These are phyloP conservation scores for Brienomyrus brachyistius DNA, from an alignment of 2,113 vertebrate species.

Conservation along the genomic window DNA sequence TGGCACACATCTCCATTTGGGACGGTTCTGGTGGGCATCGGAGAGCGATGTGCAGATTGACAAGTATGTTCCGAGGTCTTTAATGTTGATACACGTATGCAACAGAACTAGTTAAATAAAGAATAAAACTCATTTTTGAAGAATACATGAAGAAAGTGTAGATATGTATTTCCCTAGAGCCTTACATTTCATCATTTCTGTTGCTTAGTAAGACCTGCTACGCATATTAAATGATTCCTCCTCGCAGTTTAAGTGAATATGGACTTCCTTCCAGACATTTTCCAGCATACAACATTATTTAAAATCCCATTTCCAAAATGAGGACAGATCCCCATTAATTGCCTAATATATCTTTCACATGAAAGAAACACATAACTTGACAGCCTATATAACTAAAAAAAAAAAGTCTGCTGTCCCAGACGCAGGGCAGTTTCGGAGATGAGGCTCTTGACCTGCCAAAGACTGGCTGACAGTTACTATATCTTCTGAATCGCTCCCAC, in stretches of 20 bases:
- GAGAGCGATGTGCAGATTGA: not conserved
- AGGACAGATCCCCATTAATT: not conserved
- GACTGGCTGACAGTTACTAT: not conserved
- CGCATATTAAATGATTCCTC: not conserved
- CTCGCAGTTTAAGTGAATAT: not conserved
- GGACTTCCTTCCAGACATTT: not conserved
- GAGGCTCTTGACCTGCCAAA: not conserved
- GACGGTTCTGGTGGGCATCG: not conserved
- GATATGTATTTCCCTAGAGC: not conserved
- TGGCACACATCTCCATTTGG: not conserved
- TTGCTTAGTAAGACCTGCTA: not conserved
- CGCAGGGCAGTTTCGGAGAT: not conserved
- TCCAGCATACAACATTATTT: not conserved
- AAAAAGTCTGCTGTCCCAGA: not conserved
- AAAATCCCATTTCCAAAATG: conserved; percentile 6
- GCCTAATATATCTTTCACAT: not conserved
- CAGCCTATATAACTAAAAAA: not conserved
- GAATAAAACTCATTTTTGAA: not conserved
- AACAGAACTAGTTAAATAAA: not conserved
- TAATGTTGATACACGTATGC: not conserved
- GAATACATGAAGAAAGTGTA: not conserved
- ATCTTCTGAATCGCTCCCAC: not conserved
- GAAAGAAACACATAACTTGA: not conserved
- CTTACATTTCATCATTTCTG: not conserved
- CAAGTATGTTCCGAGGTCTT: not conserved